Evolutionary conservation across 2,797 vertebrate genomes (phyloP).

Genomic region (Pagetopsis macropterus): DNA sequence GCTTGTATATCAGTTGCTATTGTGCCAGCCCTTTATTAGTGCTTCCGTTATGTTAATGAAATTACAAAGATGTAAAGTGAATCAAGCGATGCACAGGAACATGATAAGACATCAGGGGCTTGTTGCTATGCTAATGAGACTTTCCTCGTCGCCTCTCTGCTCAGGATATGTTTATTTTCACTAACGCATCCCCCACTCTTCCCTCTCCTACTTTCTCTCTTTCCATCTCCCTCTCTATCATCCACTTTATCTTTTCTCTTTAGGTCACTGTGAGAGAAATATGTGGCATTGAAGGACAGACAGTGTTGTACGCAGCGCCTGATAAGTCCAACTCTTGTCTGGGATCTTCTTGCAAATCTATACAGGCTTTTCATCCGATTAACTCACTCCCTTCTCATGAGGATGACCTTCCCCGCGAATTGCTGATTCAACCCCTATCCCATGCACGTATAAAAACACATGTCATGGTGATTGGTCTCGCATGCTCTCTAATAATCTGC

Average conservation of each 20-base stretch:
- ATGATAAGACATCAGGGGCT: conserved; percentile 67
- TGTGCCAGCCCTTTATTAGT: conserved; percentile 31
- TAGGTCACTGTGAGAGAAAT: conserved; percentile 59
- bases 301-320: conserved; percentile 23
- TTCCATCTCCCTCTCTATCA: conserved; percentile 24
- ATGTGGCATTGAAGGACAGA: conserved; percentile 53
- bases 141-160: conserved; percentile 60
- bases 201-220: conserved; percentile 42
- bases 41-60: conserved; percentile 46
- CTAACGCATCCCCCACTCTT: conserved; percentile 57
- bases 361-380: conserved; percentile 18
- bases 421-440: conserved; percentile 31
- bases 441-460: conserved; percentile 36
- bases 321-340: conserved; percentile 27
- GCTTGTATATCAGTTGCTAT: conserved; percentile 30
- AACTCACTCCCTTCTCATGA: conserved; percentile 43
- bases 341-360: conserved; percentile 34
- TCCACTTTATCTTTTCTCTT: conserved; percentile 51
- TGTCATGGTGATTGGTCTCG: conserved; percentile 53
- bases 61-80: conserved; percentile 51
- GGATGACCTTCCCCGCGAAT: conserved; percentile 58
- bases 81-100: conserved; percentile 55
- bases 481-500: conserved; percentile 45
- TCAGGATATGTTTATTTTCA: conserved; percentile 73
- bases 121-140: conserved; percentile 71